Conservation (phyloP, 1,140 invertebrate genomes). For the Triops cancriformis region DNA sequence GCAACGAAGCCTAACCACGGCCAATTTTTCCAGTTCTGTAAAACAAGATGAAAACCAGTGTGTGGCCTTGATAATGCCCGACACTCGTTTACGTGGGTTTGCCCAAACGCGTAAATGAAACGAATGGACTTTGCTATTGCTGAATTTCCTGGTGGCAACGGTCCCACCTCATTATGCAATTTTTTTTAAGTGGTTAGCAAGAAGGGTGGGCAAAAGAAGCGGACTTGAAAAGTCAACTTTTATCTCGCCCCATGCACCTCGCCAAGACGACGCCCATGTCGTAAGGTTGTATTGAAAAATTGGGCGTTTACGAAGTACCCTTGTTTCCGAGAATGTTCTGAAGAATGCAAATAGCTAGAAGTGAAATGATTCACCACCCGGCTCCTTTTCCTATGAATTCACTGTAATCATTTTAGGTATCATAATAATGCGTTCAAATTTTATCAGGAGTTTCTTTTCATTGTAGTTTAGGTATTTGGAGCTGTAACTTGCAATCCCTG, state of each 20-base stretch:
- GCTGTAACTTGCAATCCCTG: not conserved
- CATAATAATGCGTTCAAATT: not conserved
- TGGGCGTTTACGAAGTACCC: not conserved
- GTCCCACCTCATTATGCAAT: not conserved
- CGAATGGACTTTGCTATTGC: not conserved
- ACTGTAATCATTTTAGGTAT: not conserved
- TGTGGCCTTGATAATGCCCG: not conserved
- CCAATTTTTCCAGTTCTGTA: slow-evolving; percentile 1
- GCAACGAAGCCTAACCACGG: not conserved
- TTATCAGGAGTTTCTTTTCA: not conserved
- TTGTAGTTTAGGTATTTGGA: not conserved
- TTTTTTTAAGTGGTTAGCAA: not conserved
- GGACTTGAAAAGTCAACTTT: not conserved
- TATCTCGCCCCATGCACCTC: not conserved
- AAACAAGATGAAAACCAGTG: not conserved
- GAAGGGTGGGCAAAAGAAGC: not conserved
- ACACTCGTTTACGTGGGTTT: not conserved
- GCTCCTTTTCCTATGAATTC: not conserved
- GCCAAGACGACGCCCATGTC: not conserved
- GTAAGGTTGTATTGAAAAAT: not conserved
- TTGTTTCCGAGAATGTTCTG: not conserved
- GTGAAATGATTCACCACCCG: not conserved
- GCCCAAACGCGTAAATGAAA: not conserved
- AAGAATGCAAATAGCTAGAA: not conserved
- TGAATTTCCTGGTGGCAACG: not conserved